Conservation (phyloP, 2,888 invertebrate genomes). For the Boloria euphrosyne region DNA sequence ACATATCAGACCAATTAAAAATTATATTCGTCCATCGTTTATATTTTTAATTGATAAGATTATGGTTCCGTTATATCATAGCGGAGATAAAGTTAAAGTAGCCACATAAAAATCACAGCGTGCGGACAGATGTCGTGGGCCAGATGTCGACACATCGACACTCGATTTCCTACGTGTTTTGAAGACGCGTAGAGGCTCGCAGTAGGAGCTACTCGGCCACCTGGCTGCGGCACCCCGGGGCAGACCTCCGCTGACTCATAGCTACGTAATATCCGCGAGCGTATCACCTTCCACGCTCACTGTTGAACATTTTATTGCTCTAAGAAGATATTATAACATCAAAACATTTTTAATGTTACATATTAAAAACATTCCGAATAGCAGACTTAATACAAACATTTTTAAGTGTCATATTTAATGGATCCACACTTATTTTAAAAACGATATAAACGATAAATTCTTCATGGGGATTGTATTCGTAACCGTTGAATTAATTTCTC, state of each 20-base stretch:
- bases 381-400: constrained; percentile 5
- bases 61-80: constrained; percentile 57
- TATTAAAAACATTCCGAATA: not conserved
- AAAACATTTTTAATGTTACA: too few relatives aligned
- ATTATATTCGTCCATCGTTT: constrained; percentile 59
- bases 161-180: constrained; percentile 30
- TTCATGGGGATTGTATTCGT: constrained; percentile 53
- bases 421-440: constrained; percentile 21
- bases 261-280: constrained; percentile 46
- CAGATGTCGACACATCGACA: constrained; percentile 30
- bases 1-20: constrained; percentile 64
- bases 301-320: constrained; percentile 26
- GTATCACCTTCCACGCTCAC: constrained; percentile 14
- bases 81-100: constrained; percentile 56
- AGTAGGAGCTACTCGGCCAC: constrained; percentile 53
- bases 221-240: constrained; percentile 63
- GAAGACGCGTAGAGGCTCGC: constrained; percentile 46
- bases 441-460: constrained; percentile 62
- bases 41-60: constrained; percentile 57
- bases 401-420: constrained; percentile 18
- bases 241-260: constrained; percentile 43
- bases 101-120: constrained; percentile 66
- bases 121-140: constrained; percentile 56
- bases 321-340: not conserved
- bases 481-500: constrained; percentile 73